Evolutionary conservation across 2,888 invertebrate species (phyloP), one percentile per base, ranked within the genome.

Genomic region (Parnassius smintheus): DNA sequence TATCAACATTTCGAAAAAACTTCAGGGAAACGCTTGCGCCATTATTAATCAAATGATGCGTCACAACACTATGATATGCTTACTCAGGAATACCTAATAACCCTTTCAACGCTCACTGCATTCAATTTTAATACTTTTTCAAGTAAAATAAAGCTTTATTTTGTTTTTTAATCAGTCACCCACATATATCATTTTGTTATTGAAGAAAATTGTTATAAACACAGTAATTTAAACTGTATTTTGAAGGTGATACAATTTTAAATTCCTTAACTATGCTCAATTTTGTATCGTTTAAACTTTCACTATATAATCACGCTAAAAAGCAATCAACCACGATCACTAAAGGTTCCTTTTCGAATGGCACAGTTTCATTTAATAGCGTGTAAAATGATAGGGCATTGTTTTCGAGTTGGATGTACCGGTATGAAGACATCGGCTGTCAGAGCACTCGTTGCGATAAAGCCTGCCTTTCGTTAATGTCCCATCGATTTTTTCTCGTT

Each of bases 1-100:
- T 79, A 79, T 81, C 85, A 82, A 84, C 82, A 86, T 80, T 77
- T 79, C 75, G 75, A 83, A 84, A 81, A 77, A 74, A 69, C 71
- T 70, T 69, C 75, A 82, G 73, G 79, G 83, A 80, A 88, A 88
- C 78, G 83, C 81, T 76, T 76, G 76, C 79, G 83, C 88, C 91
- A 88, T 91, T 90, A 91, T 90, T 91, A 90, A 91, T 91, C 91
- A 90, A 85, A 81, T 67, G 76, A 81, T 86, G 85, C 88, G 91
- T 91, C 91, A 91, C 83, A 91, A 91, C 90, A 91, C 84, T 84
- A 83, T 83, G 86, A 91, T 90, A 89, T 85, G 81, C 83, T 88
- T 84, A 86, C 84, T 87, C 85, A 85, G 85, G 86, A 85, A 85
- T 80, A 86, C 86, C 88, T 85, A 85, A 83, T 89, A 86, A 77